phyloP scores from a whole-genome alignment of 2,797 vertebrate genomes.

The Rhabdophis nuchalis region DNA sequence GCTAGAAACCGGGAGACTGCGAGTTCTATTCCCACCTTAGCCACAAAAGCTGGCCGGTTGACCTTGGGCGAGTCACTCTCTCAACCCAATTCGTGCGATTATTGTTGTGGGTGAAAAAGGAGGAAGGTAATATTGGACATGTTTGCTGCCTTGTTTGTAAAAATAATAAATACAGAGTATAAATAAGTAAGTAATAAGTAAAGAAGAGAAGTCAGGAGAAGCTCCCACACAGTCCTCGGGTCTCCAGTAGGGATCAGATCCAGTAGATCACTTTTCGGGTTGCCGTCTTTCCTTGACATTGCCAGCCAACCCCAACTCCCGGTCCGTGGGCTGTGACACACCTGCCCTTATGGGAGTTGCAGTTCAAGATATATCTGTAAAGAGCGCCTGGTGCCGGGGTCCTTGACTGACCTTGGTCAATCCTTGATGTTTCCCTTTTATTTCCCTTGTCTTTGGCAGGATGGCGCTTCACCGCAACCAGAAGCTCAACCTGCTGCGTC shows the following conservation, averaged over 20 bases:
- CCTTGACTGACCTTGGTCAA: background rate
- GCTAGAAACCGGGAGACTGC: too few species aligned
- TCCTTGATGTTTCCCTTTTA: background rate
- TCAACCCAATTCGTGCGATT: background rate
- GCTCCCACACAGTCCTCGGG: background rate
- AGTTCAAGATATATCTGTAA: background rate
- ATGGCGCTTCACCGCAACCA: conserved; percentile 58
- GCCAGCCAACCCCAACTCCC: background rate
- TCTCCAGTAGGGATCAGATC: background rate
- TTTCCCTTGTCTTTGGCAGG: background rate
- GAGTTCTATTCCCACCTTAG: too few species aligned
- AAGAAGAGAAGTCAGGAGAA: too few species aligned
- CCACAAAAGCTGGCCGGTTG: too few species aligned
- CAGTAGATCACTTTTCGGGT: background rate
- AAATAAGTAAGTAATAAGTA: too few species aligned
- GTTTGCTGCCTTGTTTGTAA: background rate
- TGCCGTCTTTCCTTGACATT: background rate
- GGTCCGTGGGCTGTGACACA: background rate
- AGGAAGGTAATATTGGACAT: background rate
- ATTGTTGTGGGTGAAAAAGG: background rate
- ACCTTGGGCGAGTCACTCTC: background rate
- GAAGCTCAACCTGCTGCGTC: conserved; percentile 59
- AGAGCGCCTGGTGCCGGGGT: background rate
- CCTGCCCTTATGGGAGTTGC: background rate
- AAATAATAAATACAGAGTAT: background rate